These are phyloP conservation scores for Leptopilina myrica DNA, from an alignment of 2,888 invertebrate species.

Conservation along the genomic window DNA sequence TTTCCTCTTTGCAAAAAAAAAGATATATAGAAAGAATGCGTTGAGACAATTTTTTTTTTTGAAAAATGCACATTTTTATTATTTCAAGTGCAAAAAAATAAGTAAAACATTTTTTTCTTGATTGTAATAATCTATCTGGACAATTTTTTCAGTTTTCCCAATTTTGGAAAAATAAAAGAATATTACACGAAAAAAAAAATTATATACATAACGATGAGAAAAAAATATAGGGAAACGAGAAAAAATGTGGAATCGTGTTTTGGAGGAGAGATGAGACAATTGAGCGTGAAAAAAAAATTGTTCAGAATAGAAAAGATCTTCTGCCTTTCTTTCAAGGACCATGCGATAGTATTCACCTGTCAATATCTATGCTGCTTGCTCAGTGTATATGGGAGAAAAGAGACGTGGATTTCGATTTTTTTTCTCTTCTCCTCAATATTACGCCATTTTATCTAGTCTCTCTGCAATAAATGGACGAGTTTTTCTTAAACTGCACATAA, in stretches of 20 bases:
- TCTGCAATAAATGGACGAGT: conserved; percentile 24
- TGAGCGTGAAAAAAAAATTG: conserved; percentile 47
- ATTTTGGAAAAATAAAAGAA: no score
- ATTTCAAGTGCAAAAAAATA: no score
- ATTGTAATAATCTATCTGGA: no score
- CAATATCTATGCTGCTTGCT: conserved; percentile 56
- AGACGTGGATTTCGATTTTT: conserved; percentile 55
- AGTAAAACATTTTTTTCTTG: no score
- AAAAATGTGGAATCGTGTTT: not conserved
- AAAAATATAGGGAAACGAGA: no score
- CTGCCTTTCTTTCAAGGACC: conserved; percentile 50
- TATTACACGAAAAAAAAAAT: no score
- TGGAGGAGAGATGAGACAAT: not conserved
- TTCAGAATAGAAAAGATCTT: conserved; percentile 54
- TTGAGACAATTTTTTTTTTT: no score
- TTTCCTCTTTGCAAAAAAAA: conserved; percentile 64
- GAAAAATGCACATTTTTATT: no score
- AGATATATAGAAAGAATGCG: conserved; percentile 34
- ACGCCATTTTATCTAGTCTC: conserved; percentile 47
- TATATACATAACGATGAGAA: no score
- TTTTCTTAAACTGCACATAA: not conserved
- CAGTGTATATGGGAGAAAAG: conserved; percentile 22
- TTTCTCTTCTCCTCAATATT: conserved; percentile 42
- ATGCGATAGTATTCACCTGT: conserved; percentile 51
- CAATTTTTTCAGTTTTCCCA: no score